Base-by-base conservation (phyloP, 2,797 vertebrate species). In the Benthosema pterotum region DNA sequence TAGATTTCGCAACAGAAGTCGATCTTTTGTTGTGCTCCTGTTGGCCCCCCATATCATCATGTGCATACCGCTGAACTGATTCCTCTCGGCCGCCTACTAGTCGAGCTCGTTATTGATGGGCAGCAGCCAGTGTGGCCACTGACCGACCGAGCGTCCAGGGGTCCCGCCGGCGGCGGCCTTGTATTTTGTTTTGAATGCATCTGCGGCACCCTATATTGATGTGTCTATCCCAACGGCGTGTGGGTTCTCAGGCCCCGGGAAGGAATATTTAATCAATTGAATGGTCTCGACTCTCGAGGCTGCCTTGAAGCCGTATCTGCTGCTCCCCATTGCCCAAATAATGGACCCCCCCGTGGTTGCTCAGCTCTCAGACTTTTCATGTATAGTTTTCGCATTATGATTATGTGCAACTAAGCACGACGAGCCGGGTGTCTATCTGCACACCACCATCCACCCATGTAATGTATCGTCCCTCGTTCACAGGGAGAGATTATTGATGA, bases 21-120 rank as follows among this genome's bases (percentile, higher is more conserved):
- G 71, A 4, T 85, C 86, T 85, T 85, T 90, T 90, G 89, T 90
- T 90, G 89, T 90, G 86, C 75, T 83, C 65, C 57, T 52, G 17
- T 58, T 64, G 32, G 32, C 7, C 32, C 7, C 9, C n/a, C n/a
- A n/a, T n/a, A 38, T 8, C n/a, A 38, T 70, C 38, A 11, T 14
- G 49, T 22, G 22, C 2, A 14, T 42, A 11, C 11, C 32, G 32
- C 4, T 11, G 25, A 25, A 25, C 25, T 5, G 43, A 25, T 19
- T 18, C 16, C 32, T 5, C 13, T 5, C 13, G 9, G 53, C 17
- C 9, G 17, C 55, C 11, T 19, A 12, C 11, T 19, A 12, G 12
- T 7, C 22, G 69, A 64, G 16, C 52, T 67, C 78, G 68, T 63
- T 65, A 38, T 38, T 38, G 32, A 38, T 8, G 32, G 32, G 32